Evolutionary conservation across 2,888 invertebrate genomes (phyloP).

Genomic region (Heliothis peltigera): DNA sequence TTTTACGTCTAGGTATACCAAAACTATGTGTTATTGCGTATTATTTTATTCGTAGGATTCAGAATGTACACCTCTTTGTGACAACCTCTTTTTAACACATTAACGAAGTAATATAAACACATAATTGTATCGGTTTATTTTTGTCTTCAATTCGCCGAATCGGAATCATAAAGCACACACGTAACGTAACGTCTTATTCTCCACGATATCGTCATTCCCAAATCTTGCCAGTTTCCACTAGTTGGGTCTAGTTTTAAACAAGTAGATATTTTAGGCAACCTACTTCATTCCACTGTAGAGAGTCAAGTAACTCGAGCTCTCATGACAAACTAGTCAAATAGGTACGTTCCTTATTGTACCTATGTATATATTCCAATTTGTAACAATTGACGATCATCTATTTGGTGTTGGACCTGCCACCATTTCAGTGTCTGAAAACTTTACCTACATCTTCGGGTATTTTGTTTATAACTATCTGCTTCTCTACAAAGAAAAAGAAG

Average conservation of each 20-base stretch:
- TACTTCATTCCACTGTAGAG: too few relatives aligned
- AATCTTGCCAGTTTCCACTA: background rate
- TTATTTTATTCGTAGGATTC: constrained; percentile 12
- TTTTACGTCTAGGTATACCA: constrained; percentile 8
- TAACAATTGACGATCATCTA: too few relatives aligned
- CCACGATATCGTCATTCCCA: background rate
- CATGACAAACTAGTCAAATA: too few relatives aligned
- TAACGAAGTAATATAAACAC: constrained; percentile 17
- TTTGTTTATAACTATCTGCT: too few relatives aligned
- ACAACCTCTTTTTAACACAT: constrained; percentile 29
- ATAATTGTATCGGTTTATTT: constrained; percentile 10
- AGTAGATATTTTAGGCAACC: background rate
- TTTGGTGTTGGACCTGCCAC: too few relatives aligned
- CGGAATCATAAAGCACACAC: constrained; percentile 4
- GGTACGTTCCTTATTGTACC: too few relatives aligned
- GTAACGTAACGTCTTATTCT: background rate
- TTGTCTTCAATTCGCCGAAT: constrained; percentile 11
- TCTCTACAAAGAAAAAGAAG: too few relatives aligned
- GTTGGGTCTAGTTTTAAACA: background rate
- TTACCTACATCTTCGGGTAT: too few relatives aligned
- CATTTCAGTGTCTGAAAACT: too few relatives aligned
- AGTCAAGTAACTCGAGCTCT: too few relatives aligned
- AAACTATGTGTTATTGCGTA: constrained; percentile 20
- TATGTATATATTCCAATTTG: too few relatives aligned
- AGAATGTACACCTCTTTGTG: constrained; percentile 14